Base-by-base conservation (phyloP, 2,888 invertebrate genomes). In the Metallyticus violacea region DNA sequence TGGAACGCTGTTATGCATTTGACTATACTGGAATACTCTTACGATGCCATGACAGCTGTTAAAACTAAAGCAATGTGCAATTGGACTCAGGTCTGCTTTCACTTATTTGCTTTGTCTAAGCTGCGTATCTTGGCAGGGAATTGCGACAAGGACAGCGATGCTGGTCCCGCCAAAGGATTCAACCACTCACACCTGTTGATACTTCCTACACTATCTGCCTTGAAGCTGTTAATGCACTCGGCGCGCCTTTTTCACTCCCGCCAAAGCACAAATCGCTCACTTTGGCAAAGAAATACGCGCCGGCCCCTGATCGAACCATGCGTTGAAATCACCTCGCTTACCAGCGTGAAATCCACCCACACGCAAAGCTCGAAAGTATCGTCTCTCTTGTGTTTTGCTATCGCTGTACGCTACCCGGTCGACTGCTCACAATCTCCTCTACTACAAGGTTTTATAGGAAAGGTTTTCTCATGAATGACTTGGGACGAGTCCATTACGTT, bases 381-480 rank as follows among this genome's bases (percentile, higher is more conserved):
- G 81, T 81, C 85, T 86, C 87, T 88, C 88, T 88, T 86, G 88
- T 88, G 88, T 88, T 88, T 88, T 88, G 88, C 87, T 88, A 29
- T 62, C 62, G 29, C 86, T 79, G 77, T 79, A 80, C 84, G 77
- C 85, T 40, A 83, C 84, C 85, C 88, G 76, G 85, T 85, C 87
- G 80, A 87, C 87, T 87, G 87, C 76, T 78, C 81, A 76, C 84
- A 28, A 85, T 87, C 87, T 86, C 84, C 80, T 81, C 86, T 87
- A 88, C 88, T 88, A 87, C 88, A 87, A 83, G 87, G 88, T 88
- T 88, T 87, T 88, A 88, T 88, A 88, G 88, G 86, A 85, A 83
- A 85, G 82, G 84, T 86, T 86, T 88, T 88, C 88, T 88, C 87
- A 88, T 88, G 88, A 88, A 88, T 88, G 88, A 88, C 88, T 88